Base-by-base conservation (phyloP, 2,113 vertebrate genomes). In the Hyperopisus bebe region DNA sequence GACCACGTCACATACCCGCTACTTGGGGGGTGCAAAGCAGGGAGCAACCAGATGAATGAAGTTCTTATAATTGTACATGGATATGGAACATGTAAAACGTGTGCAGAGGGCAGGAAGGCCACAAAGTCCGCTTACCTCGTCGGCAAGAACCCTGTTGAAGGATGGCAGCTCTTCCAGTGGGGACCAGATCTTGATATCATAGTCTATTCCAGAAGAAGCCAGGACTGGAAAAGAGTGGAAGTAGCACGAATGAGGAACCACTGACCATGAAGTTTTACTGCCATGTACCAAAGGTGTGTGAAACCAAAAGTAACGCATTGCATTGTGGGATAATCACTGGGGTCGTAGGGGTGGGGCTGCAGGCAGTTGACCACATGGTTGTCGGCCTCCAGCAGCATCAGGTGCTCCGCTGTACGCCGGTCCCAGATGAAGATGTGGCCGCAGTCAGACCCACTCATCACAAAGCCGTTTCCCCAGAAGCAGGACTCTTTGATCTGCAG, bases 361-460 rank as follows among this genome's bases (percentile, higher is more conserved):
- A 99, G 96, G 91, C 98, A 99, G 95, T 99, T 99, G 89, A 99
- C 98, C 94, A 99, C 98, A 0, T 99, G 98, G 94, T 99, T 99
- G 95, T 99, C 98, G 19, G 98, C 98, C 92, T 99, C 98, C 90
- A 99, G 96, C 89, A 99, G 96, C 98, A 99, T 99, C 89, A 99
- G 94, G 87, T 99, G 98, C 90, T 99, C 98, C 0, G 97, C 97
- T 0, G 97, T 99, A 92, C 98, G 98, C 66, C 98, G 96, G 94
- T 99, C 98, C 98, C 98, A 99, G 93, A 99, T 98, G 93, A 99
- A 99, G 93, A 99, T 99, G 92, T 99, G 98, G 77, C 98, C 98
- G 31, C 98, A 99, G 93, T 99, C 98, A 6, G 98, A 99, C 21
- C 98, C 98, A 50, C 98, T 99, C 98, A 99, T 98, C 86, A 99